Evolutionary conservation across 2,113 vertebrate species (phyloP).

Genomic region (Psammodynastes pulverulentus): DNA sequence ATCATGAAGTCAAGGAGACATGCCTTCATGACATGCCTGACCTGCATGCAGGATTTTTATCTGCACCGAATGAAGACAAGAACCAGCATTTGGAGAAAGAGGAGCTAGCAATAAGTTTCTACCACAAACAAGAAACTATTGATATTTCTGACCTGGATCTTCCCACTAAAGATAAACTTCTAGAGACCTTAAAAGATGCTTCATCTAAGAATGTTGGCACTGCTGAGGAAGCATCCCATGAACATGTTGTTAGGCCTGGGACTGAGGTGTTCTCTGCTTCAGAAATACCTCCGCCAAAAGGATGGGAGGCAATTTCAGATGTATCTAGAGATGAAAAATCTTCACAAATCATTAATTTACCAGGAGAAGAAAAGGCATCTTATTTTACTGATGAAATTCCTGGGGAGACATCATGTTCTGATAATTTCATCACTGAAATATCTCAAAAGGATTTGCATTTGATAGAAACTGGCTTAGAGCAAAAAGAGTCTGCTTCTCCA

Average conservation of each 20-base stretch:
- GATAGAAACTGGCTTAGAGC: conserved; percentile 52
- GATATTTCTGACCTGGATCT: neutral
- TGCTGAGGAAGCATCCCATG: conserved; percentile 28
- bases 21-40: neutral
- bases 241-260: conserved; percentile 25
- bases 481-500: conserved; percentile 48
- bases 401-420: conserved; percentile 63
- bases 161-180: conserved; percentile 24
- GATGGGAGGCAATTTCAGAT: conserved; percentile 28
- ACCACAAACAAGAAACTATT: conserved; percentile 61
- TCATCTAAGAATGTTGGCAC: conserved; percentile 25
- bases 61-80: conserved; percentile 9
- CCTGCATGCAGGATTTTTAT: neutral
- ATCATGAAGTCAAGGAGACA: neutral
- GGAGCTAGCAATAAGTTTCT: conserved; percentile 53
- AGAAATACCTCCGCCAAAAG: conserved; percentile 41
- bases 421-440: conserved; percentile 61
- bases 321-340: conserved; percentile 46
- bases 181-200: conserved; percentile 56
- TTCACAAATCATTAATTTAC: conserved; percentile 48
- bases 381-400: conserved; percentile 67
- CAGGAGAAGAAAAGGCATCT: conserved; percentile 63
- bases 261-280: conserved; percentile 31
- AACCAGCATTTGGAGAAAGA: neutral
- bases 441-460: conserved; percentile 60